These are phyloP conservation scores for Chiloscyllium plagiosum DNA, from an alignment of 2,113 vertebrate species.

Conservation along the genomic window DNA sequence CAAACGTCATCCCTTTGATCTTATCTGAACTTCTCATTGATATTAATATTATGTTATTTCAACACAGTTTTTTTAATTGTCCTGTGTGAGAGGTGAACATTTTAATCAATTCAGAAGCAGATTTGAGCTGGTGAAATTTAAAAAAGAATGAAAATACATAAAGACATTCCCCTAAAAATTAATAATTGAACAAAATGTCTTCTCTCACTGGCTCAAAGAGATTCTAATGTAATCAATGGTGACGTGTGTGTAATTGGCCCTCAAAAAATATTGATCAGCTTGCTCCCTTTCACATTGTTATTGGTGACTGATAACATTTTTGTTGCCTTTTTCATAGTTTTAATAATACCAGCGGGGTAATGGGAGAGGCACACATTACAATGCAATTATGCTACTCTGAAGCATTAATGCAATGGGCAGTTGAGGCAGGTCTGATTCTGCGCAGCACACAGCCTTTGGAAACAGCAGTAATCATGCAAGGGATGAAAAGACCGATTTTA, in stretches of 20 bases:
- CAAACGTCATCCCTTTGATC: neutral
- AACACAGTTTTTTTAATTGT: neutral
- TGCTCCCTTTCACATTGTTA: conserved; percentile 22
- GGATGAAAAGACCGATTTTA: conserved; percentile 99
- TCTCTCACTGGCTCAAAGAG: neutral
- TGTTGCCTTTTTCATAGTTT: conserved; percentile 11
- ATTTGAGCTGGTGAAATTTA: conserved; percentile 8
- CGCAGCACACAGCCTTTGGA: conserved; percentile 91
- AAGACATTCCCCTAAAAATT: conserved; percentile 10
- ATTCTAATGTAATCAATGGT: conserved; percentile 33
- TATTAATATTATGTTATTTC: neutral
- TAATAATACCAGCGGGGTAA: conserved; percentile 23
- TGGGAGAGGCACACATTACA: neutral
- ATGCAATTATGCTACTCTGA: neutral
- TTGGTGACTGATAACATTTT: neutral
- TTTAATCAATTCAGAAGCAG: conserved; percentile 7
- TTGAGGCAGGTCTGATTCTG: conserved; percentile 70
- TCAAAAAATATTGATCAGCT: conserved; percentile 31
- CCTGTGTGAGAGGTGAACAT: neutral
- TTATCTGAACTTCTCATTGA: neutral
- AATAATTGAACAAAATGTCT: conserved; percentile 4
- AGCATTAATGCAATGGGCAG: conserved; percentile 56
- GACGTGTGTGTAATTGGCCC: neutral
- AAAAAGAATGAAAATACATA: neutral
- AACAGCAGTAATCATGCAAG: conserved; percentile 90